Conservation (phyloP, 2,797 vertebrate species). For the Fistularia commersonii region DNA sequence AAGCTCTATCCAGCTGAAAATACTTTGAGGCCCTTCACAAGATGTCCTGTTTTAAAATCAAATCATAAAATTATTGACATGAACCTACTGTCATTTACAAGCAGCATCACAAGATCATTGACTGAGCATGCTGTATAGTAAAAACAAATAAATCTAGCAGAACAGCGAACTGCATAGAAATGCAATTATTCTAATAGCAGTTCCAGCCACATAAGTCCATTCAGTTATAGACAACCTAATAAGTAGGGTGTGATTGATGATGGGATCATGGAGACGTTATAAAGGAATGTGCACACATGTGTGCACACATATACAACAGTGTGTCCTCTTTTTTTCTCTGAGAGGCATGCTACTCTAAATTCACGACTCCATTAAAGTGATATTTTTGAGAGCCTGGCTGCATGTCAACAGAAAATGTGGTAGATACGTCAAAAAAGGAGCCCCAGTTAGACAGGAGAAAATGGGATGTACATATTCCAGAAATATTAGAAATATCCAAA, state of each 20-base stretch:
- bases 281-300: slow-evolving; percentile 15
- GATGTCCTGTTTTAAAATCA: slow-evolving; percentile 10
- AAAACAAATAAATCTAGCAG: slow-evolving; percentile 66
- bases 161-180: slow-evolving; percentile 56
- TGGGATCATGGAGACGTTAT: slow-evolving; percentile 25
- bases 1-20: slow-evolving; percentile 3
- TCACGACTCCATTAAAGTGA: slow-evolving; percentile 32
- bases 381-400: slow-evolving; percentile 8
- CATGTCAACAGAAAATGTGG: slow-evolving; percentile 26
- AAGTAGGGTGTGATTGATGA: slow-evolving; percentile 67
- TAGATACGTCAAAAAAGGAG: slow-evolving; percentile 6
- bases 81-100: slow-evolving; percentile 42
- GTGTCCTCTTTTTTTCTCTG: slow-evolving; percentile 30
- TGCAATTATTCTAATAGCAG: slow-evolving; percentile 75
- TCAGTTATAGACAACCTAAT: slow-evolving; percentile 69
- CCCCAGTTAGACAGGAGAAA: background rate
- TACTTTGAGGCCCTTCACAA: slow-evolving; percentile 13
- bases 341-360: slow-evolving; percentile 20
- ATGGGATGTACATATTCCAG: no score
- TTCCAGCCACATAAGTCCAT: slow-evolving; percentile 56
- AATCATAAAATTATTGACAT: slow-evolving; percentile 43
- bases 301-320: background rate
- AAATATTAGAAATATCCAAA: no score
- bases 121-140: slow-evolving; percentile 57
- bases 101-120: slow-evolving; percentile 57